Percentiles rank a stretch among this genome's conserved stretches.
Conservation (phyloP, 2,797 vertebrate species). For the Pseudochaenichthys georgianus region DNA sequence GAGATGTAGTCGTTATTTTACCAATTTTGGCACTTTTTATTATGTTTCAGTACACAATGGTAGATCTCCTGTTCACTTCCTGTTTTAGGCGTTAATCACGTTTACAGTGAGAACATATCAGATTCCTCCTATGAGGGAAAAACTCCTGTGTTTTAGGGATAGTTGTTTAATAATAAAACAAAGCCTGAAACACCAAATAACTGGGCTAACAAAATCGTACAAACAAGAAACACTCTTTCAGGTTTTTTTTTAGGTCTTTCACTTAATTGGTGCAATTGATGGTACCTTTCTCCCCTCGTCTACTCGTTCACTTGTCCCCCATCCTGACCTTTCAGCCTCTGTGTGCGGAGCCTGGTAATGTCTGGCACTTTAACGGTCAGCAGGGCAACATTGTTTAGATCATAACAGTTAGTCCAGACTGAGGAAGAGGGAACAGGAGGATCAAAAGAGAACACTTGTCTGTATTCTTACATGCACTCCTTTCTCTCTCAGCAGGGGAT, state of each 20-base stretch:
- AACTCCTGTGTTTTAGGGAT: not conserved
- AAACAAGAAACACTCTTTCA: not conserved
- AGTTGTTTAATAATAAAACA: not conserved
- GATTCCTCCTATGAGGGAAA: not conserved
- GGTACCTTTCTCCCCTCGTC: not conserved
- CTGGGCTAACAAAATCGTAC: not conserved
- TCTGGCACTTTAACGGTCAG: constrained; percentile 44
- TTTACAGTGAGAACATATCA: not conserved
- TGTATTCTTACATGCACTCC: constrained; percentile 10
- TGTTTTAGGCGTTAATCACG: too few species aligned
- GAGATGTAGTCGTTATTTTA: not conserved
- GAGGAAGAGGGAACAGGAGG: constrained; percentile 34
- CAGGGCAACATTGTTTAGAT: constrained; percentile 59
- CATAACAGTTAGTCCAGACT: constrained; percentile 63
- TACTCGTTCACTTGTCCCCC: not conserved
- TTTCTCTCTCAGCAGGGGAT: constrained; percentile 34
- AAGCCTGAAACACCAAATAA: not conserved
- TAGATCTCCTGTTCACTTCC: too few species aligned
- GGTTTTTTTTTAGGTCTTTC: not conserved
- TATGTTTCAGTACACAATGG: too few species aligned
- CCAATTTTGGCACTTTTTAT: not conserved
- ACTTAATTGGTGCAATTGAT: not conserved
- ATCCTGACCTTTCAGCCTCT: constrained; percentile 18
- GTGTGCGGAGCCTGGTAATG: constrained; percentile 20
- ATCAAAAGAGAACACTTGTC: constrained; percentile 38